Conservation (phyloP, 1,140 invertebrate genomes). For the Neodiprion fabricii region DNA sequence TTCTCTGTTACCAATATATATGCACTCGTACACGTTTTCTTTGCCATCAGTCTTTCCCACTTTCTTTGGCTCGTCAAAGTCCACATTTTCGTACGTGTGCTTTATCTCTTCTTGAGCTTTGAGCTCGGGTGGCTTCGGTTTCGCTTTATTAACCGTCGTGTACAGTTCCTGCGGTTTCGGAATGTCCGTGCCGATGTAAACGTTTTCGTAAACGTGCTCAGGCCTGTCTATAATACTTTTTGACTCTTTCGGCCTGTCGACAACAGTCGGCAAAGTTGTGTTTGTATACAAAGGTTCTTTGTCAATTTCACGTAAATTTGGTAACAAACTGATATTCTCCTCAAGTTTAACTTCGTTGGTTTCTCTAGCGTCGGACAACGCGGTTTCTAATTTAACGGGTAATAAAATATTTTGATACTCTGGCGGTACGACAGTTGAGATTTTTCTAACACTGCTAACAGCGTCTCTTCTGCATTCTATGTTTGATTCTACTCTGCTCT, state of each 20-base stretch:
- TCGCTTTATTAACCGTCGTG: constrained; percentile 16
- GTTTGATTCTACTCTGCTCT: not conserved
- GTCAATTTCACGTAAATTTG: constrained; percentile 12
- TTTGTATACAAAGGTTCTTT: constrained; percentile 12
- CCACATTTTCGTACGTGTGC: constrained; percentile 49
- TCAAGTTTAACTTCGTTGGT: constrained; percentile 9
- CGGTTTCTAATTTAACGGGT: constrained; percentile 41
- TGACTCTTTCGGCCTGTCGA: not conserved
- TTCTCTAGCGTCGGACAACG: constrained; percentile 23
- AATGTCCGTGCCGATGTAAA: constrained; percentile 41
- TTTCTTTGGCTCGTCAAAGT: constrained; percentile 32
- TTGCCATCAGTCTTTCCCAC: constrained; percentile 22
- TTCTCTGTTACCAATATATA: constrained; percentile 40
- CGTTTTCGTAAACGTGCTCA: constrained; percentile 47
- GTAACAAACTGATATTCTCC: constrained; percentile 13
- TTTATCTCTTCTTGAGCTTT: constrained; percentile 28
- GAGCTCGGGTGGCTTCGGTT: constrained; percentile 22
- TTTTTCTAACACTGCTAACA: constrained; percentile 8
- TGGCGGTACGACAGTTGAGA: constrained; percentile 21
- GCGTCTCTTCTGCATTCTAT: not conserved
- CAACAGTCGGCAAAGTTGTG: not conserved
- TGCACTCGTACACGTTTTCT: constrained; percentile 37
- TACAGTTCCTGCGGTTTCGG: constrained; percentile 32
- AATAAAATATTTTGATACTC: constrained; percentile 51
- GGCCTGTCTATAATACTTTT: constrained; percentile 35